Base-by-base conservation (phyloP, 2,888 invertebrate species). In the Drosophila meridiana region DNA sequence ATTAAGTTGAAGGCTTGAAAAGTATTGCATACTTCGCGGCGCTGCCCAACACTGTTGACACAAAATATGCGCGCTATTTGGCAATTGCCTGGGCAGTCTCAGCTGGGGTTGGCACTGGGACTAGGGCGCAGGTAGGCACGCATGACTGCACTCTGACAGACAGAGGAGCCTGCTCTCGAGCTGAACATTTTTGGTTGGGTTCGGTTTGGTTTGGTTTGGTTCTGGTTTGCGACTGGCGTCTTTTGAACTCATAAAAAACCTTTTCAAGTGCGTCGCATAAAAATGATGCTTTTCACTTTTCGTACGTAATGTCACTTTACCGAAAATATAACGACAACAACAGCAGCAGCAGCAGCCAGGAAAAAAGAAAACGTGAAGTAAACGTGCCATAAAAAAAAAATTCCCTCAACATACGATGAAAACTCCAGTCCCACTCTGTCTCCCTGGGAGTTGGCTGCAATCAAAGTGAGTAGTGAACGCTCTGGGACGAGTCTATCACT, bases 121-220 rank as follows among this genome's bases (percentile, higher is more conserved):
- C 20, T 63, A 68, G 63, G 56, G 20, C 20, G 20, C 62, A 26
- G 45, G 26, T 6, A 70, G 65, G 9, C 52, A 76, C 78, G 79
- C 85, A 81, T 84, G 82, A 76, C 73, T 87, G 87, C 87, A 84
- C 57, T 76, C 65, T 74, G 60, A 67, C 62, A 69, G 77, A 62
- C 73, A 7, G 47, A 66, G 53, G 38, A 28, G 55, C 14, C 5
- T n/a, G 1, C n/a, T n/a, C n/a, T n/a, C 45, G 53, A 14, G 30
- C 3, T 28, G 30, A 53, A 13, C 32, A 34, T 34, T 20, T 48
- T 50, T 32, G 32, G 13, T 75, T 45, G 3, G 42, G 42, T 26
- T 77, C 66, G 68, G 45, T 40, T 66, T 77, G 65, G 20, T 20
- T 20, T 20, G 20, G 20, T 20, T 20, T 20, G 20, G 20, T 20